These are phyloP conservation scores for Octopus sinensis DNA, from an alignment of 1,140 invertebrate genomes.

Conservation along the genomic window DNA sequence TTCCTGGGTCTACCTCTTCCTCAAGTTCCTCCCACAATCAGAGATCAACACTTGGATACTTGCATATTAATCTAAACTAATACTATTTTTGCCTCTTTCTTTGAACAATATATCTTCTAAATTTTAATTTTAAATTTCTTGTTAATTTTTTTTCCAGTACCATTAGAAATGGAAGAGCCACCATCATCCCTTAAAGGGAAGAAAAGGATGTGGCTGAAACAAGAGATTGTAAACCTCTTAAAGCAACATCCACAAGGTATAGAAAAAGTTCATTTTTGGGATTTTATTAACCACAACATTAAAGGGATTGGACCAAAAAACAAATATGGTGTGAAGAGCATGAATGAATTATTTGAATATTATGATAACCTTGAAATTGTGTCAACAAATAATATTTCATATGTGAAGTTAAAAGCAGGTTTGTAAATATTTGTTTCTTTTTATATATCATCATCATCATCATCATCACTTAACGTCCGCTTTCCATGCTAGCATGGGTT, in stretches of 20 bases:
- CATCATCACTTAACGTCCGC: not conserved
- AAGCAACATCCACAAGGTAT: constrained; percentile 18
- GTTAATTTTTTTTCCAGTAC: too few relatives aligned
- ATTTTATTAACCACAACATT: not conserved
- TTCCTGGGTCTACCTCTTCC: too few relatives aligned
- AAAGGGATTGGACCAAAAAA: not conserved
- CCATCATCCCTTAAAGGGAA: not conserved
- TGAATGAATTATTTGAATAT: not conserved
- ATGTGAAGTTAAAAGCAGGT: not conserved
- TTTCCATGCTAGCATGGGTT: not conserved
- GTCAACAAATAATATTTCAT: not conserved
- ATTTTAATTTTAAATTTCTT: too few relatives aligned
- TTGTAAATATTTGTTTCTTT: not conserved
- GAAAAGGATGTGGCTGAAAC: constrained; percentile 9
- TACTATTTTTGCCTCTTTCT: too few relatives aligned
- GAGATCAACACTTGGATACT: too few relatives aligned
- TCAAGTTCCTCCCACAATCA: too few relatives aligned
- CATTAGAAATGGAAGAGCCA: too few relatives aligned
- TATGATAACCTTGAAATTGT: not conserved
- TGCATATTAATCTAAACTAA: too few relatives aligned
- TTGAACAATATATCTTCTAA: too few relatives aligned
- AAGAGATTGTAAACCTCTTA: constrained; percentile 23
- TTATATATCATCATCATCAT: not conserved
- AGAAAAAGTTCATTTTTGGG: constrained; percentile 14
- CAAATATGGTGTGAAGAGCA: not conserved